phyloP scores from a whole-genome alignment of 2,113 vertebrate genomes.

The Synodontis membranacea region DNA sequence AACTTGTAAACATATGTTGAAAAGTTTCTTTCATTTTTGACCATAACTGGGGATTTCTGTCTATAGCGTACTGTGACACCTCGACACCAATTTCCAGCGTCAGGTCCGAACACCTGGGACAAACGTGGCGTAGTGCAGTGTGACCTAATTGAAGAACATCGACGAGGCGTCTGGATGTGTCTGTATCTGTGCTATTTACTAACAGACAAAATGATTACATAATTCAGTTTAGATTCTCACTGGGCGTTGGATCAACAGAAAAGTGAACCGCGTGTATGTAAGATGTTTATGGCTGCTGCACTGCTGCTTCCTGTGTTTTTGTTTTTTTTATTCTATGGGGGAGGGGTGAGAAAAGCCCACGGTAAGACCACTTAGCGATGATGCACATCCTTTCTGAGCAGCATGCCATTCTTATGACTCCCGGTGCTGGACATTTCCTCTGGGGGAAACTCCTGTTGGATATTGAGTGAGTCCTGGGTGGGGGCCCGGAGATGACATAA shows the following conservation, averaged over 20 bases:
- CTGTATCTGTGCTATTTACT: neutral
- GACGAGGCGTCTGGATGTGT: too few relatives aligned
- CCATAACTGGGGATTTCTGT: neutral
- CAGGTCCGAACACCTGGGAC: too few relatives aligned
- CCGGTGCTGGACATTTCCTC: neutral
- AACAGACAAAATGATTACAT: neutral
- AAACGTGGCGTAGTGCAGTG: too few relatives aligned
- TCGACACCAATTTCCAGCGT: too few relatives aligned
- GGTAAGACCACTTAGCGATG: conserved; percentile 18
- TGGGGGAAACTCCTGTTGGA: neutral
- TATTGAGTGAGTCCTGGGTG: neutral
- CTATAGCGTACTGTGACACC: neutral
- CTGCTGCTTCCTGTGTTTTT: neutral
- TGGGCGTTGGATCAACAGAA: neutral
- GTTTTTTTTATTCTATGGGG: neutral
- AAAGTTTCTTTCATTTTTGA: too few relatives aligned
- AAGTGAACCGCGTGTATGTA: neutral
- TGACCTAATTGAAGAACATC: too few relatives aligned
- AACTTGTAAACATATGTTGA: too few relatives aligned
- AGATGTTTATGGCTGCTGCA: neutral
- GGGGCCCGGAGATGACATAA: neutral
- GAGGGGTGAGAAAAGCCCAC: neutral
- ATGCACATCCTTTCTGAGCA: conserved; percentile 41
- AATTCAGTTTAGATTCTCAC: neutral
- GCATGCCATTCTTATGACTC: conserved; percentile 8